Percentiles rank a stretch among this genome's conserved stretches.
Conservation (phyloP, 2,797 vertebrate species). For the Microhierax caerulescens region DNA sequence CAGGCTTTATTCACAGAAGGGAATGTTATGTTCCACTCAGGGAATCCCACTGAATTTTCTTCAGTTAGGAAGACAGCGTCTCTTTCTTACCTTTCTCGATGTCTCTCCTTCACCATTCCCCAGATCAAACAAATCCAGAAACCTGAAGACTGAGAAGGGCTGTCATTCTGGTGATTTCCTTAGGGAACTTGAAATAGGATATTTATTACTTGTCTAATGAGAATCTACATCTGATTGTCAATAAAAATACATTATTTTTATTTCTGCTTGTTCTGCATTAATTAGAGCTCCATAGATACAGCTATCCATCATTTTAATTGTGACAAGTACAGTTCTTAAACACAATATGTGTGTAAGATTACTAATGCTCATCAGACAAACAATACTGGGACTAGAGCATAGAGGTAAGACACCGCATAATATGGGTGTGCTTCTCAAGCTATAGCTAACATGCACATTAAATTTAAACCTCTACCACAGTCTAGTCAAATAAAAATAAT, state of each 20-base stretch:
- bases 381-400: background rate
- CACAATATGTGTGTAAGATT: background rate
- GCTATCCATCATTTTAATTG: background rate
- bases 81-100: background rate
- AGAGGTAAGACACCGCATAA: background rate
- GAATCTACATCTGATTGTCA: background rate
- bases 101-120: background rate
- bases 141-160: background rate
- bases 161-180: background rate
- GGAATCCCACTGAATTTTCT: background rate
- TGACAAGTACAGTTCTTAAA: background rate
- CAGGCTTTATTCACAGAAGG: background rate
- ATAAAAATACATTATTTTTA: background rate
- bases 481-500: background rate
- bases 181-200: background rate
- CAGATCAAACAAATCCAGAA: background rate
- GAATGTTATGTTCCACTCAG: background rate
- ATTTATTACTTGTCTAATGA: background rate
- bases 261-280: background rate
- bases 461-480: background rate
- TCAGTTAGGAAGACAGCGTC: background rate
- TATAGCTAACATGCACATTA: background rate
- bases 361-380: background rate
- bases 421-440: background rate
- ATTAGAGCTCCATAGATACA: background rate